Evolutionary conservation across 2,113 vertebrate genomes (phyloP), one percentile per base, ranked within the genome.

Genomic region (Patagioenas fasciata): DNA sequence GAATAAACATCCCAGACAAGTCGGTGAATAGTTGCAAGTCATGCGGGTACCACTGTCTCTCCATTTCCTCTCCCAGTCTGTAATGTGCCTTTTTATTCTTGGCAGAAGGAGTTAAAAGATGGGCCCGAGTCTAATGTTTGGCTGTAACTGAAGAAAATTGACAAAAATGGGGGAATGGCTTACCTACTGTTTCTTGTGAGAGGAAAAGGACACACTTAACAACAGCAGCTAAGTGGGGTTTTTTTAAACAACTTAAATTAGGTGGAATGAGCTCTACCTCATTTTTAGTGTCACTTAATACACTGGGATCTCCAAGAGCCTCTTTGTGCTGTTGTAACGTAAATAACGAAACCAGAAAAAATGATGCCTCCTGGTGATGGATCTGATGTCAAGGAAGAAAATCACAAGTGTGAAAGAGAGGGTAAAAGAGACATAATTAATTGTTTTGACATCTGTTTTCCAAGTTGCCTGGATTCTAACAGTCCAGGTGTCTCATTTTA

Each of bases 51-150:
- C 2, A 0, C 36, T 53, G 8, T 17, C 15, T 31, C 53, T 80
- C 57, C 5, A 2, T 84, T 61, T 91, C 31, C 17, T 85, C 29
- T 80, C 67, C 31, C 2, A 10, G 40, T 61, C 60, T 38, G 36
- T 48, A 70, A 62, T 31, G 26, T 15, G 15, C 31, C 50, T 54
- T 87, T 66, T 57, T 40, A 31, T 51, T 62, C 34, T 36, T 47
- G 70, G 51, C n/a, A 73, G 58, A 48, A 89, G 42, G 14, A 74
- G 66, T 74, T 74, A 47, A 89, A 60, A 38, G 8, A 31, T 24
- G 15, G n/a, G 4, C 15, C 18, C 0, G 0, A 61, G 15, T 24
- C 11, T 74, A 26, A 48, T 1, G 11, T 15, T 36, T 74, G 61
- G 48, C 61, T 85, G 21, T 28, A 70, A 9, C 38, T 62, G 28